These are phyloP conservation scores for Anorthoa munda DNA, from an alignment of 2,888 invertebrate species.

Conservation along the genomic window DNA sequence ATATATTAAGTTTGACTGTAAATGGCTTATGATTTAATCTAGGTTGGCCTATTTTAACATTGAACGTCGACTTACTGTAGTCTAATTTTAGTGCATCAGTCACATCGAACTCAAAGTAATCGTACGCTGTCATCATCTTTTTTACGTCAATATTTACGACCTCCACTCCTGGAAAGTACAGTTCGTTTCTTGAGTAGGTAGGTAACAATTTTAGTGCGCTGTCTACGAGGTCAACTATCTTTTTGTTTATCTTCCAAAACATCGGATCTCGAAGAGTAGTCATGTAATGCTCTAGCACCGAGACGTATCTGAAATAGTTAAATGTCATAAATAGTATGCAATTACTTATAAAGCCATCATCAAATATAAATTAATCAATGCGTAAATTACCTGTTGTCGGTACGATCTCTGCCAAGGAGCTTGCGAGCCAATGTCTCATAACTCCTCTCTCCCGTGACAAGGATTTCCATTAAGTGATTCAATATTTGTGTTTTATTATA, in stretches of 20 bases:
- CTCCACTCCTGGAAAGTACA: conserved; percentile 92
- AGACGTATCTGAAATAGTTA: conserved; percentile 78
- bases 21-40: conserved; percentile 94
- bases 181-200: conserved; percentile 91
- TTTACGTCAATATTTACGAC: conserved; percentile 92
- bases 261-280: conserved; percentile 93
- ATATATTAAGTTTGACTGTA: conserved; percentile 91
- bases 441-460: conserved; percentile 81
- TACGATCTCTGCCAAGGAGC: conserved; percentile 74
- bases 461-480: conserved; percentile 84
- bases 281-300: conserved; percentile 87
- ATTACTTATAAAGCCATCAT: conserved; percentile 57
- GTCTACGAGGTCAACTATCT: conserved; percentile 90
- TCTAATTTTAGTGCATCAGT: conserved; percentile 90
- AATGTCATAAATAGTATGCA: conserved; percentile 43
- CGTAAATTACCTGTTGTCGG: conserved; percentile 75
- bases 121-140: conserved; percentile 92
- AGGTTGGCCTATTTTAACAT: conserved; percentile 89
- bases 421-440: conserved; percentile 81
- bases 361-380: conserved; percentile 51
- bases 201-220: conserved; percentile 90
- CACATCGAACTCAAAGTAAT: conserved; percentile 92
- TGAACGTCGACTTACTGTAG: conserved; percentile 77
- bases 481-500: conserved; percentile 84
- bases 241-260: conserved; percentile 93